Conservation (phyloP, 2,888 invertebrate species). For the Dynastes hyllus region DNA sequence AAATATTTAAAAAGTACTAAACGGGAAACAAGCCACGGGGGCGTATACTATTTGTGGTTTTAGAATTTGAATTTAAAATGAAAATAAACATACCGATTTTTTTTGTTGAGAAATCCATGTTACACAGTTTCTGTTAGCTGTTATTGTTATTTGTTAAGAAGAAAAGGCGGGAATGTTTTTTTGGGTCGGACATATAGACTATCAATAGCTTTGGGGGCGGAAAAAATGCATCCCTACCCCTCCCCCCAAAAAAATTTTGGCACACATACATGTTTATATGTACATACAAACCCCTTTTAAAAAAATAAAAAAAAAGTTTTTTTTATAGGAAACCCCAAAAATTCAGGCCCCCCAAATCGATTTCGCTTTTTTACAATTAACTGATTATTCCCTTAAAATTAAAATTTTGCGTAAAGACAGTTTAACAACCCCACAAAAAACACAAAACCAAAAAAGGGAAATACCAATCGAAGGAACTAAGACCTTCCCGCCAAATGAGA, state of each 20-base stretch:
- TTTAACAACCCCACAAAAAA: conserved; percentile 45
- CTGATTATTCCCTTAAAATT: conserved; percentile 54
- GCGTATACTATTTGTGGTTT: conserved; percentile 71
- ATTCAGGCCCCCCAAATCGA: conserved; percentile 24
- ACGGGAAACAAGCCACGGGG: conserved; percentile 57
- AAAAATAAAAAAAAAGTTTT: too few relatives aligned
- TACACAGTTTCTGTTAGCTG: conserved; percentile 71
- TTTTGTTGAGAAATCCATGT: conserved; percentile 69
- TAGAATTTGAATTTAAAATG: too few relatives aligned
- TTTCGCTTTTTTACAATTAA: conserved; percentile 45
- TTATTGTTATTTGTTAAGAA: conserved; percentile 71
- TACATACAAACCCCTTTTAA: too few relatives aligned
- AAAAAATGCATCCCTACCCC: conserved; percentile 41
- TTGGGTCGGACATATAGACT: conserved; percentile 41
- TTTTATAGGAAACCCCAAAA: conserved; percentile 51
- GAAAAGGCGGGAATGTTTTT: conserved; percentile 55
- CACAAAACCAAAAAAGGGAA: too few relatives aligned
- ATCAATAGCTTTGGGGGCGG: conserved; percentile 54
- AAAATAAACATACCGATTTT: conserved; percentile 71
- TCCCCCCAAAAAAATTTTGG: too few relatives aligned
- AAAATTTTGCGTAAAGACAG: conserved; percentile 54
- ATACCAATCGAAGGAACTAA: conserved; percentile 48
- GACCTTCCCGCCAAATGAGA: conserved; percentile 48
- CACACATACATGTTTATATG: conserved; percentile 61
- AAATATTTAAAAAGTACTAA: conserved; percentile 47